Evolutionary conservation across 2,888 invertebrate species (phyloP), one percentile per base, ranked within the genome.

Genomic region (Mythimna ferrago): DNA sequence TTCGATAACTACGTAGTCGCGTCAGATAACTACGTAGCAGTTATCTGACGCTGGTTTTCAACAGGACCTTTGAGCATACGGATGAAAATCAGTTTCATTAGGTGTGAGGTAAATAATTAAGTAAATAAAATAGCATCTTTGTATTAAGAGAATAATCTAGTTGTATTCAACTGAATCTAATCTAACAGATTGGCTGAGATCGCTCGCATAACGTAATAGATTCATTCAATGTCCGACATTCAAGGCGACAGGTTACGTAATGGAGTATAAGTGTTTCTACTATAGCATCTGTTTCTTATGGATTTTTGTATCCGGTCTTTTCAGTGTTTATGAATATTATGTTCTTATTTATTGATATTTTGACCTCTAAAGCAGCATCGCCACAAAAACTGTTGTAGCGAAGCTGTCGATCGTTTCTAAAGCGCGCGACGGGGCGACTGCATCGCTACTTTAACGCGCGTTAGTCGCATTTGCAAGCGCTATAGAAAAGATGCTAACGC

Each of bases 201-300:
- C 57, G 35, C 44, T 48, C 19, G 11, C 58, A n/a, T 21, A 56
- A 32, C n/a, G 41, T 76, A 61, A 76, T 51, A 10, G 35, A 66
- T 76, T 76, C 72, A 72, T 76, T 76, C 60, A 78, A 19, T 26
- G 51, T 11, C 44, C 16, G 9, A 35, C 21, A 73, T 71, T 72
- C 78, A 76, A 71, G 76, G 78, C 41, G 41, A 64, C 19, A 7
- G 5, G 6, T 61, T 76, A 71, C 51, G 54, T 56, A 78, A 78
- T 14, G 11, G 0, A 48, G 14, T 71, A 44, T 56, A 2, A 48
- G 44, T 44, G 72, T 56, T 71, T 61, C 48, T 61, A 19, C 44
- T 51, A 2, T 16, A 65, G 71, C 51, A 41, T 41, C 41, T 71
- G 35, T 48, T 58, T 57, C 19, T 14, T 38, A 53, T 58, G n/a